Base-by-base conservation (phyloP, 2,113 vertebrate species). In the Chrysochloris asiatica region DNA sequence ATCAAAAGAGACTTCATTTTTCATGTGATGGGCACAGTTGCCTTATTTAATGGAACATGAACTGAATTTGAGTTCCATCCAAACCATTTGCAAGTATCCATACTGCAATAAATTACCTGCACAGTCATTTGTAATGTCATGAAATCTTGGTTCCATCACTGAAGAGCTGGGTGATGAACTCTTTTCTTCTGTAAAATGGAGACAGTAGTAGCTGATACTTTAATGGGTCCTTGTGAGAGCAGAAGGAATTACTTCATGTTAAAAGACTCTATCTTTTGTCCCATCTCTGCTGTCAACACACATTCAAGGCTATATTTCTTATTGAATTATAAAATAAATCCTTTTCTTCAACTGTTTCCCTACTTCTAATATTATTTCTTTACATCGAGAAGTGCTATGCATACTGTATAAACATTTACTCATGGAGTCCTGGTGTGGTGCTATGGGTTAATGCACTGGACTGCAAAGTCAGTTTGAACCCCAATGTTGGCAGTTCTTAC, bases 41-140 rank as follows among this genome's bases (percentile, higher is more conserved):
- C n/a, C n/a, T n/a, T 48, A 19, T 38, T 86, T 83, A 92, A 4
- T 65, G 24, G n/a, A 69, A 28, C 21, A 13, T 24, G 50, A 83
- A 2, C 19, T 69, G 38, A 47, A 38, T 77, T 81, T 69, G 14
- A 73, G n/a, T n/a, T 54, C 28, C 36, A 5, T 0, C 33, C 21
- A 85, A 91, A 36, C 21, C 33, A 30, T 1, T n/a, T 33, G 43
- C 26, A n/a, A 43, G 4, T 9, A 69, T 90, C n/a, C 43, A 13
- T 84, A 30, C 6, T 30, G 33, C 21, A 50, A 54, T 59, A 21
- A 86, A 24, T 72, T 17, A 63, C 6, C 30, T 28, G 4, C 8
- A n/a, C 1, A 77, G 67, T 4, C 36, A 13, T 30, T 33, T 8
- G 13, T 0, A 0, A 75, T 67, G 50, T 12, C 26, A 17, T 4